Conservation (phyloP, 1,140 invertebrate genomes). For the Melipona quadrifasciata region DNA sequence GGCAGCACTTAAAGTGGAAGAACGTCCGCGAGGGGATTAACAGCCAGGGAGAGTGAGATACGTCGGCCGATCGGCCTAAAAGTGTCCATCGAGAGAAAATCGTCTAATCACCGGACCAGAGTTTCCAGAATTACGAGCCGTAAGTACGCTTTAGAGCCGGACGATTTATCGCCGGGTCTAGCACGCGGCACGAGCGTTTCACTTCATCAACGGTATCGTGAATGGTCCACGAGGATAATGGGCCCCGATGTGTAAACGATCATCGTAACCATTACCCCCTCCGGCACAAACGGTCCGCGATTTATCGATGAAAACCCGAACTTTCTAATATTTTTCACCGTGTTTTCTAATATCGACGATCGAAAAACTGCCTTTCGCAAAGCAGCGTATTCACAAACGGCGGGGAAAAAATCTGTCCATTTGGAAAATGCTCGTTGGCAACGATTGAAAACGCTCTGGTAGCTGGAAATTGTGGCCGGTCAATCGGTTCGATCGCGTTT, state of each 20-base stretch:
- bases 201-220: constrained; percentile 64
- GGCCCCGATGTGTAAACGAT: constrained; percentile 46
- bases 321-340: neutral
- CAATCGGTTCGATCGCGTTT: constrained; percentile 7
- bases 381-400: neutral
- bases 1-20: constrained; percentile 38
- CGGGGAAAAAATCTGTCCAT: neutral
- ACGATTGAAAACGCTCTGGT: neutral
- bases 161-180: constrained; percentile 57
- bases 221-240: constrained; percentile 52
- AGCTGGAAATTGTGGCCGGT: neutral
- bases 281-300: constrained; percentile 23
- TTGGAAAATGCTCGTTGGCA: neutral
- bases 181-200: constrained; percentile 52
- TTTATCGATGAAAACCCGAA: neutral
- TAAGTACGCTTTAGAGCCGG: constrained; percentile 30
- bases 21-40: neutral
- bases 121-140: constrained; percentile 59
- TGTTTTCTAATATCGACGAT: neutral
- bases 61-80: constrained; percentile 1
- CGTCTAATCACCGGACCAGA: constrained; percentile 11
- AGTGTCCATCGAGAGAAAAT: constrained; percentile 42
- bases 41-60: neutral
- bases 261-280: constrained; percentile 33
- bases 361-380: neutral